Conservation (phyloP, 2,797 vertebrate genomes). For the Pseudomugil gertrudae region DNA sequence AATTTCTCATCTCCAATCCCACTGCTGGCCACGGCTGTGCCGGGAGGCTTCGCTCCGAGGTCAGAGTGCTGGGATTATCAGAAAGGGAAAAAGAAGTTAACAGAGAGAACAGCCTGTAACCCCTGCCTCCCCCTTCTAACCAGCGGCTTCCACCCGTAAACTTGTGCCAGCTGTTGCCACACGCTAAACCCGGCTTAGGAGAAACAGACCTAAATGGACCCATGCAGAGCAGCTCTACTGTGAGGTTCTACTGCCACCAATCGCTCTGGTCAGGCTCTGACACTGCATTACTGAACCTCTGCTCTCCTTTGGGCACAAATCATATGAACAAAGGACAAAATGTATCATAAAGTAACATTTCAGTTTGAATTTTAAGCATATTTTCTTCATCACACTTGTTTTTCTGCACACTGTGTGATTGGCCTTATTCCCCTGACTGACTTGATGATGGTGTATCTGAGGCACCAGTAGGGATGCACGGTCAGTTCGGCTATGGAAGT, state of each 20-base stretch:
- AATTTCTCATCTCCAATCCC: slow-evolving; percentile 79
- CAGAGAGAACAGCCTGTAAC: slow-evolving; percentile 26
- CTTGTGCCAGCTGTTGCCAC: slow-evolving; percentile 81
- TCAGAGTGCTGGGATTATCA: slow-evolving; percentile 83
- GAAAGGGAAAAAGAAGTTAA: slow-evolving; percentile 31
- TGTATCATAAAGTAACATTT: too few relatives aligned
- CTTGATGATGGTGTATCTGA: not conserved
- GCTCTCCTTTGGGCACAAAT: not conserved
- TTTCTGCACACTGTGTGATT: not conserved
- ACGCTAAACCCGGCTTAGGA: slow-evolving; percentile 82
- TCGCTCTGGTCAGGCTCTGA: slow-evolving; percentile 32
- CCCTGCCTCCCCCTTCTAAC: slow-evolving; percentile 28
- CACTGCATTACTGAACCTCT: slow-evolving; percentile 31
- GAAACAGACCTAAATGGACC: slow-evolving; percentile 82
- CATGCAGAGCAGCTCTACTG: slow-evolving; percentile 65
- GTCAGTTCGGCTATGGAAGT: not conserved
- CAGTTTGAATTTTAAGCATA: too few relatives aligned
- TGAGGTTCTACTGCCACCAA: slow-evolving; percentile 71
- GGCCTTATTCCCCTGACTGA: not conserved
- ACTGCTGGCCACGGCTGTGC: slow-evolving; percentile 58
- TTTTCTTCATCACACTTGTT: too few relatives aligned
- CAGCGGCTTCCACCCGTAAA: slow-evolving; percentile 72
- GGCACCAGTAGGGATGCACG: not conserved
- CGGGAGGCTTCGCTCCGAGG: slow-evolving; percentile 74
- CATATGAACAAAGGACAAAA: too few relatives aligned